Conservation (phyloP, 2,113 vertebrate species). For the western clawed frog (Xenopus tropicalis) region UCB_Xtro_10.0 CM004444.2:153219501-153220000, state of each 20-base stretch:
- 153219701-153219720: conserved; percentile 4
- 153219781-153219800: conserved; percentile 10
- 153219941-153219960: conserved; percentile 76
- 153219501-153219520: too few relatives aligned
- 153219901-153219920: conserved; percentile 85
- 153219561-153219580: not conserved
- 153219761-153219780: not conserved
- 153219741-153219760: not conserved
- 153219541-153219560: too few relatives aligned
- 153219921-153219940: conserved; percentile 77
- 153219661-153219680: not conserved
- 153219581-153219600: not conserved
- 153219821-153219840: conserved; percentile 31
- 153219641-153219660: not conserved
- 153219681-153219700: conserved; percentile 1
- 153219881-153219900: conserved; percentile 78
- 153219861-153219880: conserved; percentile 53
- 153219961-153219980: conserved; percentile 71
- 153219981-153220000: conserved; percentile 68
- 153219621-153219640: conserved; percentile 35
- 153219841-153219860: conserved; percentile 25
- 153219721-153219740: not conserved
- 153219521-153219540: too few relatives aligned
- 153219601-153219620: conserved; percentile 6
- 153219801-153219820: conserved; percentile 7